Percentiles rank a stretch among this genome's conserved stretches.
Conservation (phyloP, 2,888 invertebrate genomes). For the Troides oblongomaculatus region DNA sequence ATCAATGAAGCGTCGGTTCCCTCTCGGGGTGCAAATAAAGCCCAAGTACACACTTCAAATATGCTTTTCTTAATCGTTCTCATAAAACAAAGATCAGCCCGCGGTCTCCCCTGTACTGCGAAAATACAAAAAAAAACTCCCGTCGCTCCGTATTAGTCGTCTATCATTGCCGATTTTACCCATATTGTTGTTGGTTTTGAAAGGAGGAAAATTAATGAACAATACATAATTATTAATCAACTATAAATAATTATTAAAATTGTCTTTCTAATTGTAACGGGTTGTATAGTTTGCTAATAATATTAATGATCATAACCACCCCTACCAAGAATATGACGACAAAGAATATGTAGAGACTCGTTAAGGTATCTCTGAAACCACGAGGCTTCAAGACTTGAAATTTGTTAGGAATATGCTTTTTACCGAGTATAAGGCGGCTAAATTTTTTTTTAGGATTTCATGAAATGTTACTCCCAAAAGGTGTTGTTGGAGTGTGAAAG, state of each 20-base stretch:
- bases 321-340: no score
- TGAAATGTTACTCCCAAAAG: no score
- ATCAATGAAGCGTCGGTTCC: slow-evolving; percentile 77
- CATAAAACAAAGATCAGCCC: slow-evolving; percentile 79
- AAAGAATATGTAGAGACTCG: no score
- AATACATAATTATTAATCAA: not conserved
- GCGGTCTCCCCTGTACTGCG: slow-evolving; percentile 65
- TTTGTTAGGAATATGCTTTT: no score
- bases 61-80: slow-evolving; percentile 81
- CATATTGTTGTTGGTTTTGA: slow-evolving; percentile 50
- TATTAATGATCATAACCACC: no score
- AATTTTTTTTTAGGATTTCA: no score
- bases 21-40: slow-evolving; percentile 76
- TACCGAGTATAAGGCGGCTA: no score
- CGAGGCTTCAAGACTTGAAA: no score
- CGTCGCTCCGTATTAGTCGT: slow-evolving; percentile 69
- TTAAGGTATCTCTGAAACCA: no score
- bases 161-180: slow-evolving; percentile 68
- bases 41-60: slow-evolving; percentile 79
- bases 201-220: not conserved
- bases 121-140: slow-evolving; percentile 60
- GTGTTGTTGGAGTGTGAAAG: no score
- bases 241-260: not conserved
- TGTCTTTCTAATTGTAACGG: no score
- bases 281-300: no score